A percentile compares a stretch with the other conserved stretches of the same genome.
Conservation (phyloP, 2,113 vertebrate species). For the Trinectes maculatus region DNA sequence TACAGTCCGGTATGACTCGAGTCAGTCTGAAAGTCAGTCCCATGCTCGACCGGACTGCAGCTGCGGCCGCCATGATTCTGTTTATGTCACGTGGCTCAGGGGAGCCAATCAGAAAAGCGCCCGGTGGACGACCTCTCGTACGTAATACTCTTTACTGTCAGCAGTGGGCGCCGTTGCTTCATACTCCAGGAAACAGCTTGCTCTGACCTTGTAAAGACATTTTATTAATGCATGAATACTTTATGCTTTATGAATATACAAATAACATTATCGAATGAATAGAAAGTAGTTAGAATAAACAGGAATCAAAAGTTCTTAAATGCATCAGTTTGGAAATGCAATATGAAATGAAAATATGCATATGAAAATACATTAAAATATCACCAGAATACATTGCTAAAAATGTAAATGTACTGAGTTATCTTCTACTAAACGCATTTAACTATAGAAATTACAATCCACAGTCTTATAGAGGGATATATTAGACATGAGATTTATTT, state of each 20-base stretch:
- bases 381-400: too few relatives aligned
- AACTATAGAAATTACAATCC: too few relatives aligned
- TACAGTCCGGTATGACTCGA: constrained; percentile 68
- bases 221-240: background rate
- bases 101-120: constrained; percentile 57
- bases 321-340: background rate
- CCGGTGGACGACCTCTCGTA: rapidly evolving
- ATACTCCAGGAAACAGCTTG: too few relatives aligned
- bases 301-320: background rate
- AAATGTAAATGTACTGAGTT: too few relatives aligned
- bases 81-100: constrained; percentile 72
- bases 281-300: background rate
- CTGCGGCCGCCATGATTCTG: constrained; percentile 80
- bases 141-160: constrained; percentile 1
- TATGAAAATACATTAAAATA: background rate
- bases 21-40: constrained; percentile 77
- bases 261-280: background rate
- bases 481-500: too few relatives aligned
- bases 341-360: background rate
- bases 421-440: too few relatives aligned
- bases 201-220: background rate
- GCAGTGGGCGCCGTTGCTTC: constrained; percentile 46
- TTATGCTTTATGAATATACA: background rate
- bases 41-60: constrained; percentile 72
- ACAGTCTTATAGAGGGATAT: too few relatives aligned